These are phyloP conservation scores for Drosophila buzzatii DNA, from an alignment of 2,888 invertebrate genomes.

Conservation along the genomic window DNA sequence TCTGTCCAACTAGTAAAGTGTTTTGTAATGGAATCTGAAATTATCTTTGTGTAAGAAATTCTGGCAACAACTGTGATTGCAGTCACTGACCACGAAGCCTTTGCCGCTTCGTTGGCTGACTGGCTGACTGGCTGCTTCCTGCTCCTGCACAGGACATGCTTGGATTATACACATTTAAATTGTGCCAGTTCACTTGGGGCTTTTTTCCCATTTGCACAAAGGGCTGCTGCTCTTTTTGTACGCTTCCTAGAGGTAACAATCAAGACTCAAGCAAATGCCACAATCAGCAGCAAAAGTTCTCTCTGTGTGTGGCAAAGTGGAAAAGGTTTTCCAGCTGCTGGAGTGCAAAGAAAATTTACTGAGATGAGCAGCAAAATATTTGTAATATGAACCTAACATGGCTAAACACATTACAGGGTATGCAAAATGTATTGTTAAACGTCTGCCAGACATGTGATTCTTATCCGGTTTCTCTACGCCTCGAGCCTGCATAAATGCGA, in stretches of 20 bases:
- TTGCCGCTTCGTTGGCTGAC: constrained; percentile 8
- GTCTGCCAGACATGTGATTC: constrained; percentile 15
- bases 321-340: neutral
- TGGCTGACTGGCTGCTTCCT: neutral
- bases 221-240: neutral
- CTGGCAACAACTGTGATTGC: constrained; percentile 1
- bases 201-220: neutral
- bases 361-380: neutral
- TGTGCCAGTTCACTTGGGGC: neutral
- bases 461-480: constrained; percentile 18
- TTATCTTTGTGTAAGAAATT: constrained; percentile 3
- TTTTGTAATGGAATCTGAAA: constrained; percentile 12
- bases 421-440: neutral
- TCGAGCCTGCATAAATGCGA: constrained; percentile 2
- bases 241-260: constrained; percentile 18
- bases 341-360: neutral
- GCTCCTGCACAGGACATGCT: constrained; percentile 15
- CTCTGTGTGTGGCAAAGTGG: neutral
- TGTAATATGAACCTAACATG: too few species aligned
- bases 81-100: constrained; percentile 5
- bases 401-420: constrained; percentile 7
- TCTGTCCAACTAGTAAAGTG: neutral
- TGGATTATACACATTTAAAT: constrained; percentile 12
- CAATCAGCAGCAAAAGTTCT: neutral
- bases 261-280: constrained; percentile 14